A percentile compares a stretch with the other conserved stretches of the same genome.
These are phyloP conservation scores for Lamproptera curius DNA, from an alignment of 2,888 invertebrate species.

Conservation along the genomic window DNA sequence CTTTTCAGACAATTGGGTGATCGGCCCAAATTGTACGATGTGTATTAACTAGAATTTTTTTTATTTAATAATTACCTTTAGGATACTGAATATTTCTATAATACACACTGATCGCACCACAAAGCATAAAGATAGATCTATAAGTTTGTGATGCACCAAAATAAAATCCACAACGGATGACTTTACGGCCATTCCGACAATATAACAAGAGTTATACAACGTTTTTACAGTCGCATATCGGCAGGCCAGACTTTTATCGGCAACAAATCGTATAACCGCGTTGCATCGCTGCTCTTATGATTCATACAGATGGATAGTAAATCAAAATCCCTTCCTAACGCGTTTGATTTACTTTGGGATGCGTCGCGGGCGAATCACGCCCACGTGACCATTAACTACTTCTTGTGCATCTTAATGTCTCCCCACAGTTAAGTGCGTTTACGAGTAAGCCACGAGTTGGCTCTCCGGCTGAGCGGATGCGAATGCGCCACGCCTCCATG, in stretches of 20 bases:
- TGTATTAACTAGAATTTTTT: too few relatives aligned
- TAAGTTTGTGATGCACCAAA: too few relatives aligned
- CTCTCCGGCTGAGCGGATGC: slow-evolving; percentile 43
- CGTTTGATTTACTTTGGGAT: slow-evolving; percentile 42
- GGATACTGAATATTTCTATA: too few relatives aligned
- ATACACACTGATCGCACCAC: too few relatives aligned
- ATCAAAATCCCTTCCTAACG: slow-evolving; percentile 25
- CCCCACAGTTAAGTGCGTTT: slow-evolving; percentile 68
- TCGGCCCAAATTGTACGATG: too few relatives aligned
- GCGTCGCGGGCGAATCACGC: slow-evolving; percentile 43
- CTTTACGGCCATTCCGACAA: too few relatives aligned
- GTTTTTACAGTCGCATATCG: slow-evolving; percentile 1
- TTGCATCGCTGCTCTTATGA: slow-evolving; percentile 16
- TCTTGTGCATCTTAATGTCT: slow-evolving; percentile 67
- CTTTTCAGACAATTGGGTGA: too few relatives aligned
- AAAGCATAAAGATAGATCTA: too few relatives aligned
- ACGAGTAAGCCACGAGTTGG: slow-evolving; percentile 54
- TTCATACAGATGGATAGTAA: slow-evolving; percentile 21
- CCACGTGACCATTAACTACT: slow-evolving; percentile 63
- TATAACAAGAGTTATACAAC: slow-evolving; percentile 3
- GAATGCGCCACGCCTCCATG: slow-evolving; percentile 44
- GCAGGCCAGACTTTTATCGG: slow-evolving; percentile 12
- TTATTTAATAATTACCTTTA: too few relatives aligned
- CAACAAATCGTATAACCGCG: slow-evolving; percentile 10
- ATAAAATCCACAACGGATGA: too few relatives aligned